Percentiles rank a stretch among this genome's conserved stretches.
phyloP scores from a whole-genome alignment of 1,140 invertebrate species.

The Ericerus pela region DNA sequence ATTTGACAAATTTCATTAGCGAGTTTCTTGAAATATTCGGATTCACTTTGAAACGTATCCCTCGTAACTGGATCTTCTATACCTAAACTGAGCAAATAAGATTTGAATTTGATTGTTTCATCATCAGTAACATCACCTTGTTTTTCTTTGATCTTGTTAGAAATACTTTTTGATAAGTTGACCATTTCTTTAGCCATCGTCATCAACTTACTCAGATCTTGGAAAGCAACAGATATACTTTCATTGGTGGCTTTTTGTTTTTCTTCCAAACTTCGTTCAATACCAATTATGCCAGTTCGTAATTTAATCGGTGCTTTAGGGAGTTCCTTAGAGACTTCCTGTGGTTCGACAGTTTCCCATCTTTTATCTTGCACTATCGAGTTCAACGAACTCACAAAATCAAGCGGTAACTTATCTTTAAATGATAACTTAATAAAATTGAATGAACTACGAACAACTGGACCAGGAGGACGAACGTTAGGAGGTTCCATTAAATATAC shows the following conservation, averaged over 20 bases:
- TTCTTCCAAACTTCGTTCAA: conserved; percentile 80
- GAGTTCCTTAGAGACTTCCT: conserved; percentile 23
- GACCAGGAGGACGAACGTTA: conserved; percentile 54
- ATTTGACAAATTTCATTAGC: conserved; percentile 73
- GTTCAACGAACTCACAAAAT: conserved; percentile 46
- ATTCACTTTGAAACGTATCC: conserved; percentile 70
- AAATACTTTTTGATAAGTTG: conserved; percentile 75
- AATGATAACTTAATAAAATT: conserved; percentile 77
- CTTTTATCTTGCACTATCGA: conserved; percentile 41
- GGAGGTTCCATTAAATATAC: conserved; percentile 54
- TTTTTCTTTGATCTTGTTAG: conserved; percentile 82
- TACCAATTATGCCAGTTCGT: conserved; percentile 82
- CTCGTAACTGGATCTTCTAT: conserved; percentile 94
- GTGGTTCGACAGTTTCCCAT: conserved; percentile 32
- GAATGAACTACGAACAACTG: conserved; percentile 48
- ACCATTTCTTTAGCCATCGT: conserved; percentile 97
- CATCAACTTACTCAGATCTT: conserved; percentile 90
- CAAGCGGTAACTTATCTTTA: conserved; percentile 61
- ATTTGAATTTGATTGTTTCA: conserved; percentile 91
- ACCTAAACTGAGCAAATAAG: conserved; percentile 88
- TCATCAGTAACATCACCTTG: conserved; percentile 94
- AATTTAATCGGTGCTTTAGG: conserved; percentile 43
- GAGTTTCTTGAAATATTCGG: conserved; percentile 72
- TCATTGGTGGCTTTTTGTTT: conserved; percentile 79
- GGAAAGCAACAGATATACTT: conserved; percentile 82